Evolutionary conservation across 2,113 vertebrate species (phyloP).

Genomic region (Albula goreensis): DNA sequence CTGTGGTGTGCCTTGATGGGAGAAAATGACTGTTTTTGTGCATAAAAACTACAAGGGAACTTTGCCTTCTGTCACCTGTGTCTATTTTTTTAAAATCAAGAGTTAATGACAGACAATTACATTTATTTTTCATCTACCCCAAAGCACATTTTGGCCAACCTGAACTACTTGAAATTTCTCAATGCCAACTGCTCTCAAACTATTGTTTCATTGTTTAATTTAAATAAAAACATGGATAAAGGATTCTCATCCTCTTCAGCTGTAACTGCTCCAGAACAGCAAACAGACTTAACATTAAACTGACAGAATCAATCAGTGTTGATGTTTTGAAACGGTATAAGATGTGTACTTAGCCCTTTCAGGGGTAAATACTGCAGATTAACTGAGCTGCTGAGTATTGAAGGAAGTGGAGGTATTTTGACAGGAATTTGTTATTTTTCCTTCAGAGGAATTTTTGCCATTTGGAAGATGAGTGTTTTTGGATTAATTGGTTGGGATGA

Average conservation of each 20-base stretch:
- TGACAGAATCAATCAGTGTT: not conserved
- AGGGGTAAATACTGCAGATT: not conserved
- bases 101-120: not conserved
- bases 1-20: constrained; percentile 30
- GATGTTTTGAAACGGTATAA: not conserved
- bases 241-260: not conserved
- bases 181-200: not conserved
- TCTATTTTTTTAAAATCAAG: not conserved
- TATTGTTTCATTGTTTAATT: not conserved
- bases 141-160: not conserved
- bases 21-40: constrained; percentile 23
- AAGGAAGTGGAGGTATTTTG: too few relatives aligned
- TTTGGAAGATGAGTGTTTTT: not conserved
- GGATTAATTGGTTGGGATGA: not conserved
- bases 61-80: not conserved
- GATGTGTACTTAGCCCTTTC: not conserved
- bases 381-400: not conserved
- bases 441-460: too few relatives aligned
- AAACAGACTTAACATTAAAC: not conserved
- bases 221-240: not conserved
- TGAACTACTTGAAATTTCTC: not conserved
- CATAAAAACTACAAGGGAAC: not conserved
- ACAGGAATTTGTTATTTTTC: too few relatives aligned
- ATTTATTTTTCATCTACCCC: not conserved
- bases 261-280: not conserved